phyloP scores from a whole-genome alignment of 1,140 invertebrate genomes.

The Ceratosolen solmsi region DNA sequence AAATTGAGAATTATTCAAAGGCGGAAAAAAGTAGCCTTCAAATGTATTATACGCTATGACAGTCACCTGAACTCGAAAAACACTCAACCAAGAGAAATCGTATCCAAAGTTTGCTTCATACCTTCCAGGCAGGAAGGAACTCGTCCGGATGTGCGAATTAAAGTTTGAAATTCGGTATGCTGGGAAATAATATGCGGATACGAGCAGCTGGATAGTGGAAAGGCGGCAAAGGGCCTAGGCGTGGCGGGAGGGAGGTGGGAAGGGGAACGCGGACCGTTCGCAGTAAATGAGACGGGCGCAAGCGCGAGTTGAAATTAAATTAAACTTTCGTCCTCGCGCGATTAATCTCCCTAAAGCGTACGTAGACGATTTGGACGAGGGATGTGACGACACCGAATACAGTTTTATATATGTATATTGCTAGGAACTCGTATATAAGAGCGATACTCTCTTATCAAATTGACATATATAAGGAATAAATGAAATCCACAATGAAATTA shows the following conservation, averaged over 20 bases:
- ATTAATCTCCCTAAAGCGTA: constrained; percentile 56
- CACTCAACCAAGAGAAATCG: constrained; percentile 22
- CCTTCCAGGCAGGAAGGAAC: constrained; percentile 53
- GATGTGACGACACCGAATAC: constrained; percentile 9
- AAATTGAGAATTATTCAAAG: constrained; percentile 43
- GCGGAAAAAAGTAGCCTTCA: background rate
- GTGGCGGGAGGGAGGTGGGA: background rate
- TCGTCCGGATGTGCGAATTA: constrained; percentile 60
- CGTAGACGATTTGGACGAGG: constrained; percentile 37
- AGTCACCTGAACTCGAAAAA: constrained; percentile 2
- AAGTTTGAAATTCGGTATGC: constrained; percentile 62
- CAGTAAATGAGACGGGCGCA: constrained; percentile 59
- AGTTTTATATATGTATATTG: constrained; percentile 12
- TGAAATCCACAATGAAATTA: background rate
- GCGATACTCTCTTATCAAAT: constrained; percentile 16
- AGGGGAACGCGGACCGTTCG: background rate
- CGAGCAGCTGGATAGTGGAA: constrained; percentile 28
- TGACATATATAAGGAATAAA: constrained; percentile 39
- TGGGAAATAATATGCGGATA: constrained; percentile 63
- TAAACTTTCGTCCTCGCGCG: constrained; percentile 59
- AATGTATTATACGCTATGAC: constrained; percentile 12
- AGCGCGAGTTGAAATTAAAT: constrained; percentile 60
- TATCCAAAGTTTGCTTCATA: constrained; percentile 45
- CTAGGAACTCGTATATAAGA: constrained; percentile 14
- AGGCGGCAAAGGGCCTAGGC: background rate